Evolutionary conservation across 2,888 invertebrate genomes (phyloP).

Genomic region (Masnerella sp.): DNA sequence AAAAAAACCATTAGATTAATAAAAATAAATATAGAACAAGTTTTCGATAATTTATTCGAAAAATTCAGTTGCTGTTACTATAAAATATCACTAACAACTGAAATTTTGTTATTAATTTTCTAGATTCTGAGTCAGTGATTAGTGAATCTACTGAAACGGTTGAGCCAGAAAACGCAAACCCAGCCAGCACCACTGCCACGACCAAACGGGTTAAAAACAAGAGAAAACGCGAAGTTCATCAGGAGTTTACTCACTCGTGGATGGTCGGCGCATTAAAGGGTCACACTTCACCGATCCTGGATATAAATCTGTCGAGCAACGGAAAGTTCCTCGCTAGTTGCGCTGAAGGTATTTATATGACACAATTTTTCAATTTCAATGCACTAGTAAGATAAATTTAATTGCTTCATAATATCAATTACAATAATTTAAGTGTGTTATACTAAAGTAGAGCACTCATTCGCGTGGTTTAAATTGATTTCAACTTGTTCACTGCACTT

Average conservation of each 20-base stretch:
- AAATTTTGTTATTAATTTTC: slow-evolving; percentile 1
- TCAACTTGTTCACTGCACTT: no score
- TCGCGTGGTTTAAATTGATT: no score
- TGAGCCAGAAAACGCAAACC: neutral
- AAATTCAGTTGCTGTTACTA: no score
- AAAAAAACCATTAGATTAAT: no score
- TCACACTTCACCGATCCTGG: slow-evolving; percentile 86
- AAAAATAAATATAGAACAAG: no score
- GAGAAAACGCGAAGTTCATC: slow-evolving; percentile 72
- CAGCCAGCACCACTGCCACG: neutral
- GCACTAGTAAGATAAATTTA: neutral
- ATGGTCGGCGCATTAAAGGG: slow-evolving; percentile 89
- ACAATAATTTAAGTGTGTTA: neutral
- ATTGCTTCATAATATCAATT: no score
- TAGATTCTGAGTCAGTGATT: slow-evolving; percentile 6
- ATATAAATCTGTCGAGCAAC: slow-evolving; percentile 90
- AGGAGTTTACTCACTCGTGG: slow-evolving; percentile 80
- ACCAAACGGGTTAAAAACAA: slow-evolving; percentile 71
- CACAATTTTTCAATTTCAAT: neutral
- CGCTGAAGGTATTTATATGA: slow-evolving; percentile 84
- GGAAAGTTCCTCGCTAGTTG: slow-evolving; percentile 91
- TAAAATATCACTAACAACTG: no score
- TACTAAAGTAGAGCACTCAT: no score
- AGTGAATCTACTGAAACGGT: neutral
- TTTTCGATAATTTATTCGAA: no score